Conservation (phyloP, 2,113 vertebrate genomes). For the Paralichthys olivaceus region DNA sequence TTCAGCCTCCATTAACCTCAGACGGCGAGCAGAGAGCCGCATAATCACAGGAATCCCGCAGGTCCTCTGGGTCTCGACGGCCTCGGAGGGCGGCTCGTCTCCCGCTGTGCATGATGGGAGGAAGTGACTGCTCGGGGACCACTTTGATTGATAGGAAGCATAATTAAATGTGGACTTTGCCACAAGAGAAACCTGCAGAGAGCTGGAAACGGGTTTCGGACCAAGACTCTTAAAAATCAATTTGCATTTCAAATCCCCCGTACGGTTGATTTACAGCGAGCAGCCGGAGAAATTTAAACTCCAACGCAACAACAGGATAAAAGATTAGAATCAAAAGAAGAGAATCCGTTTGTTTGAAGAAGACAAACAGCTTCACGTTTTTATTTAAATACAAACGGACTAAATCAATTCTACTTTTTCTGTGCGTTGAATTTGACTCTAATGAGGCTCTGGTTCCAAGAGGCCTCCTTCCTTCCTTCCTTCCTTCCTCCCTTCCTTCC, state of each 20-base stretch:
- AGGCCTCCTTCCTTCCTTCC: not conserved
- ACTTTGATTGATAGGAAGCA: constrained; percentile 53
- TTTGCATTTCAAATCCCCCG: constrained; percentile 46
- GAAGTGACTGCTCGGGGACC: constrained; percentile 7
- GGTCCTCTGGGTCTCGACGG: constrained; percentile 26
- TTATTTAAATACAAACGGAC: too few relatives aligned
- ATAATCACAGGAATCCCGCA: constrained; percentile 47
- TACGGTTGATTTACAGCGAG: not conserved
- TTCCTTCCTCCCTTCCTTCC: not conserved
- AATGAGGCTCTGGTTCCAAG: too few relatives aligned
- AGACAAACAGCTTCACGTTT: too few relatives aligned
- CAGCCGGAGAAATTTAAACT: not conserved
- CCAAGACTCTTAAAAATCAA: not conserved
- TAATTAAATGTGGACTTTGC: constrained; percentile 66
- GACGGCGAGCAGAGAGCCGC: constrained; percentile 20
- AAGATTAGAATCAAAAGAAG: too few relatives aligned
- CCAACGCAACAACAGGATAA: too few relatives aligned
- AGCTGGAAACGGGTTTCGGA: constrained; percentile 9
- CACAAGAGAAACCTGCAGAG: constrained; percentile 35
- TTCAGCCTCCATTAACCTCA: constrained; percentile 55
- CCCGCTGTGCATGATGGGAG: constrained; percentile 22
- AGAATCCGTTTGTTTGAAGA: too few relatives aligned
- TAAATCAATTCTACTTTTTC: too few relatives aligned
- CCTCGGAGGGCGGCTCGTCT: constrained; percentile 18
- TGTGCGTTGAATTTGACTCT: too few relatives aligned